Conservation (phyloP, 1,140 invertebrate species). For the Lineus longissimus region DNA sequence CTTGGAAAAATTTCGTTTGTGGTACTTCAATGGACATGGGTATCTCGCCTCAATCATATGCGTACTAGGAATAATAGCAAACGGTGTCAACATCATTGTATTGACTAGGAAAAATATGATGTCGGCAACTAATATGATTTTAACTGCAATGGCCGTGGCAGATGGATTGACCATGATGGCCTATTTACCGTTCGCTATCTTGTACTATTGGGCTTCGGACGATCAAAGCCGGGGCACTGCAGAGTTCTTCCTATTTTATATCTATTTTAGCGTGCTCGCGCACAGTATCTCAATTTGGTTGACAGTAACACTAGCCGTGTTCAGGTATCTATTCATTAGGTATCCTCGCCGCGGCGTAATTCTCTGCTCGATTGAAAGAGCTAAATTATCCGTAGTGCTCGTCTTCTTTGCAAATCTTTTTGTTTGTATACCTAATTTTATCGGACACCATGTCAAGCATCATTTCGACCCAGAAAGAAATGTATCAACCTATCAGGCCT, state of each 20-base stretch:
- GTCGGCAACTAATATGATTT: slow-evolving; percentile 75
- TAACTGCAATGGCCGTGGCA: slow-evolving; percentile 78
- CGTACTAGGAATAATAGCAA: slow-evolving; percentile 82
- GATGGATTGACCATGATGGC: slow-evolving; percentile 78
- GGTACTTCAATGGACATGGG: slow-evolving; percentile 62
- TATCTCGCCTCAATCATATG: slow-evolving; percentile 72
- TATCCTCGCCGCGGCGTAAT: slow-evolving; percentile 58
- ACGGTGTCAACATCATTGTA: slow-evolving; percentile 83
- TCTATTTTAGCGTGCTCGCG: slow-evolving; percentile 70
- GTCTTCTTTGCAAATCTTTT: slow-evolving; percentile 71
- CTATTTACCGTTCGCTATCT: slow-evolving; percentile 47
- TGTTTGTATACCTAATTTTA: slow-evolving; percentile 74
- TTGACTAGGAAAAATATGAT: slow-evolving; percentile 79
- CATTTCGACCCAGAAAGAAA: neutral
- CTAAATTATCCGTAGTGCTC: slow-evolving; percentile 68
- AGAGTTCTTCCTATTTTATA: slow-evolving; percentile 43
- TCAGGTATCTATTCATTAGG: slow-evolving; percentile 61
- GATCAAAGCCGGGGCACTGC: slow-evolving; percentile 25
- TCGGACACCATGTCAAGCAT: slow-evolving; percentile 62
- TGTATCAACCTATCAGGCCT: neutral
- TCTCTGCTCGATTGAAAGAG: slow-evolving; percentile 73
- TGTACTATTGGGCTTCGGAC: slow-evolving; percentile 38
- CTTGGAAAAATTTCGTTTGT: slow-evolving; percentile 27
- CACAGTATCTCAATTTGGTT: slow-evolving; percentile 93
- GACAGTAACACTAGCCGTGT: slow-evolving; percentile 86